Base-by-base conservation (phyloP, 2,113 vertebrate genomes). In the Chaetodon auriga region DNA sequence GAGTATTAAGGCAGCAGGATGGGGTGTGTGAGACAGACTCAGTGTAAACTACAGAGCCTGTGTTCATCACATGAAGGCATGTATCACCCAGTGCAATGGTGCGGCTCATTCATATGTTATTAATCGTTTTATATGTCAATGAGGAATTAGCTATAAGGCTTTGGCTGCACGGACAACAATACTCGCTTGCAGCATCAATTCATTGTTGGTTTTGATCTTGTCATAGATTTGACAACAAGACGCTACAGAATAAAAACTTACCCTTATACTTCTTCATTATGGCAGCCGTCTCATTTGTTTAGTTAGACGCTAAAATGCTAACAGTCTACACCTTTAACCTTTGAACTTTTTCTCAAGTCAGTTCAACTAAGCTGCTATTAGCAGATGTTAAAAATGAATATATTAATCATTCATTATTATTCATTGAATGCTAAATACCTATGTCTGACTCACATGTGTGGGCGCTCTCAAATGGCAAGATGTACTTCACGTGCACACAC, bases 371-470 rank as follows among this genome's bases (percentile, higher is more conserved):
- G 61, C 54, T n/a, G 78, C 66, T 84, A 64, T 45, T 68, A 68
- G 62, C 60, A 78, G 7, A 49, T 38, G 23, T 80, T 85, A 23
- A 51, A 68, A 73, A 66, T 63, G 18, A 87, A 75, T 41, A 45
- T 25, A 65, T 76, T 62, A 76, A 69, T 65, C 7, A 36, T n/a
- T 76, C 54, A 76, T 85, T 64, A 79, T 73, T 60, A 46, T 81
- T 61, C 25, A 74, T 25, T 69, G 35, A 62, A 68, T 64, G 57
- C 57, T 66, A 58, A 63, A 63, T 80, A 43, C 72, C 30, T 41
- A 3, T 6, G 64, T 61, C 73, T 81, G 82, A 79, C 68, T 87
- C 78, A 80, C 61, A 68, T 38, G 15, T 85, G 80, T 74, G 83
- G 69, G 41, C 51, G 21, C 55, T 62, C 58, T 53, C 25, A 78